Conservation (phyloP, 2,888 invertebrate species). For the Euclidia mi region DNA sequence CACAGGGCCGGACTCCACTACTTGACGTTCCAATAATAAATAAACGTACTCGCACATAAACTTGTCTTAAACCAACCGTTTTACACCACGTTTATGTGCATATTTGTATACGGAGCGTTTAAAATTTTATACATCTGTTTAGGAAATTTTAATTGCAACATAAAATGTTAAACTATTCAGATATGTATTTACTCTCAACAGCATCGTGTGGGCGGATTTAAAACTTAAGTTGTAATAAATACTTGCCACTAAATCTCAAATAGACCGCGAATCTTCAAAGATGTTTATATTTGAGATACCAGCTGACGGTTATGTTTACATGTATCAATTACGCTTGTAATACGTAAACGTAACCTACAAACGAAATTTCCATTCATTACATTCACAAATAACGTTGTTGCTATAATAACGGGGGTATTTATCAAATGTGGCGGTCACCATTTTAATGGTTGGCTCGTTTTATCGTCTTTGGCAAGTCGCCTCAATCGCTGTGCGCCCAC, state of each 20-base stretch:
- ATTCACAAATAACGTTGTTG: constrained; percentile 34
- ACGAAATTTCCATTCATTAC: constrained; percentile 44
- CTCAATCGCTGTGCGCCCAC: constrained; percentile 40
- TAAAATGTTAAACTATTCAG: constrained; percentile 4
- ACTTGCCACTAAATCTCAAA: constrained; percentile 8
- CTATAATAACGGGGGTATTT: constrained; percentile 33
- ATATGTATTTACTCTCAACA: background rate
- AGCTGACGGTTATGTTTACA: constrained; percentile 24
- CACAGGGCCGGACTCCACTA: constrained; percentile 65
- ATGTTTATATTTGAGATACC: constrained; percentile 16
- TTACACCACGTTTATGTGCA: constrained; percentile 1
- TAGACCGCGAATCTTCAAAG: constrained; percentile 13
- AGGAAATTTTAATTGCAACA: constrained; percentile 12
- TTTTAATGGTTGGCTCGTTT: constrained; percentile 45
- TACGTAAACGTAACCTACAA: constrained; percentile 38
- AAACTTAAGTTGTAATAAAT: constrained; percentile 14
- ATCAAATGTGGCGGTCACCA: constrained; percentile 27
- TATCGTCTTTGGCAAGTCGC: constrained; percentile 60
- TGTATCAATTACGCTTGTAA: constrained; percentile 34
- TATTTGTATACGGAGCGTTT: background rate
- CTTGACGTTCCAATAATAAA: background rate
- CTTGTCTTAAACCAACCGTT: background rate
- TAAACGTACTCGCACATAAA: background rate
- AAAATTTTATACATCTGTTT: constrained; percentile 9
- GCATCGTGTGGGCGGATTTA: constrained; percentile 5